Conservation (phyloP, 2,797 vertebrate genomes). For the Oreochromis mossambicus region DNA sequence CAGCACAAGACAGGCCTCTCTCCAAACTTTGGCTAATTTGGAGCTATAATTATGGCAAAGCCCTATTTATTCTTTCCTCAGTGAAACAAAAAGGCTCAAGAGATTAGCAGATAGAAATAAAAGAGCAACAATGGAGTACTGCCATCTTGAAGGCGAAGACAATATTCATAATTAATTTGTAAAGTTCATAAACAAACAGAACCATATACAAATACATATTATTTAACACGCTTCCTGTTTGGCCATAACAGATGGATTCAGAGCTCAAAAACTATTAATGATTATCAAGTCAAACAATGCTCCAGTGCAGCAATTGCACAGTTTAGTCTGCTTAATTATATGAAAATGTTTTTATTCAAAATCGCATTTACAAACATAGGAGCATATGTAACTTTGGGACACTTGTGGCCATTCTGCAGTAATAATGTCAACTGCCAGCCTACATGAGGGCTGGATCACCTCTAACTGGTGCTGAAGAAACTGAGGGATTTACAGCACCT, state of each 20-base stretch:
- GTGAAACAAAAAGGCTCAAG: not conserved
- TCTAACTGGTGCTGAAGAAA: not conserved
- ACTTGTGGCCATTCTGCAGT: not conserved
- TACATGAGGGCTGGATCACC: not conserved
- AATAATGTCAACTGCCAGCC: not conserved
- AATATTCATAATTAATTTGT: slow-evolving; percentile 5
- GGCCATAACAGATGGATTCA: not conserved
- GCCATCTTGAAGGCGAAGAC: not conserved
- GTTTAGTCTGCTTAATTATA: not conserved
- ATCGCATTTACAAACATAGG: not conserved
- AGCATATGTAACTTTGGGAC: not conserved
- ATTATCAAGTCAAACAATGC: not conserved
- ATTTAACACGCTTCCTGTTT: not conserved
- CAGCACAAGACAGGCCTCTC: not conserved
- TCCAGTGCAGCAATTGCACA: not conserved
- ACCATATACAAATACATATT: not conserved
- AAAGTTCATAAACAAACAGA: not conserved
- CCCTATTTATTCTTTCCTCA: not conserved
- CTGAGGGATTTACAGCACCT: not conserved
- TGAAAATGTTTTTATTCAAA: not conserved
- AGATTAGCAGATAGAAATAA: not conserved
- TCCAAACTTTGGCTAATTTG: not conserved
- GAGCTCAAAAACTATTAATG: not conserved
- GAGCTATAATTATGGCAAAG: not conserved
- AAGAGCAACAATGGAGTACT: not conserved